Evolutionary conservation across 2,888 invertebrate genomes (phyloP).

Genomic region (Exephanes ischioxanthus): DNA sequence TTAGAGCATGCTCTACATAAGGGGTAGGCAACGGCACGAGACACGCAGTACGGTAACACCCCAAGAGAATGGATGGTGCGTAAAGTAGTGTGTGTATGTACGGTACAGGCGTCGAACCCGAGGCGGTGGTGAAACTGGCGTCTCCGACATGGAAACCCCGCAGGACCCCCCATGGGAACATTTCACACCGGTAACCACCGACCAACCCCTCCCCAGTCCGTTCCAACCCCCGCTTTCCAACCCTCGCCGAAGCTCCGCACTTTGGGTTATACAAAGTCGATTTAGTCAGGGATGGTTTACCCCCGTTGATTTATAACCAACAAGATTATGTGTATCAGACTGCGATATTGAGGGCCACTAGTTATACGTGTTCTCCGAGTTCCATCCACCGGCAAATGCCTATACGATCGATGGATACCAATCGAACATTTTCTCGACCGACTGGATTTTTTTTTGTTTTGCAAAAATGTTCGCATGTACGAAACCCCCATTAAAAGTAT

Average conservation of each 20-base stretch:
- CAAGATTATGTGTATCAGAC: conserved; percentile 68
- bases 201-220: conserved; percentile 72
- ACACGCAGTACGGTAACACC: conserved; percentile 25
- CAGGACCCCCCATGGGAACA: conserved; percentile 84
- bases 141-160: conserved; percentile 48
- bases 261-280: conserved; percentile 82
- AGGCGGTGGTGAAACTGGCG: conserved; percentile 35
- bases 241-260: conserved; percentile 67
- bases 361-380: conserved; percentile 35
- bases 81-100: conserved; percentile 18
- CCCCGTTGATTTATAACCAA: conserved; percentile 82
- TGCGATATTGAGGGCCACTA: conserved; percentile 34
- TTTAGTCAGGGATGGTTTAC: conserved; percentile 84
- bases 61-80: conserved; percentile 4
- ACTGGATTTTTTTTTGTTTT: not conserved
- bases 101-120: conserved; percentile 12
- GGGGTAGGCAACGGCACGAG: conserved; percentile 43
- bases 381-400: conserved; percentile 2
- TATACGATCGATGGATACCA: not conserved
- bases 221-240: conserved; percentile 60
- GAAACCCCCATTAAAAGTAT: not conserved
- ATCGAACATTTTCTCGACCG: not conserved
- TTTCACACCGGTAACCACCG: conserved; percentile 85
- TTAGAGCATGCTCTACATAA: conserved; percentile 68
- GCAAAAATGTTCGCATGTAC: not conserved